Evolutionary conservation across 2,888 invertebrate species (phyloP).

Genomic region (Elegia similella): DNA sequence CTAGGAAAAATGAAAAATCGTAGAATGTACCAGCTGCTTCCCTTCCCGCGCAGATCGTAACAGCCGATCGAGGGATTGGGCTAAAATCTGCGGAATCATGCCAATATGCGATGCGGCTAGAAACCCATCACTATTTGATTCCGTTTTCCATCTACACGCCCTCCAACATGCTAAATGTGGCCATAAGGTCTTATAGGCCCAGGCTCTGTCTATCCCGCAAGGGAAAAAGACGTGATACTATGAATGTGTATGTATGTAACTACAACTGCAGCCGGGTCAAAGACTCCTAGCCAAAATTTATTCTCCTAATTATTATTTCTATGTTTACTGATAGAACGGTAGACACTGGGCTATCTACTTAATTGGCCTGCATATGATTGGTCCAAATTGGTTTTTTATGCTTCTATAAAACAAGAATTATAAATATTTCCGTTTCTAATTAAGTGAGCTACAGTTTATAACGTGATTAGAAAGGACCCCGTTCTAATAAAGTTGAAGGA

Average conservation of each 20-base stretch:
- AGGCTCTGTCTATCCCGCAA: too few relatives aligned
- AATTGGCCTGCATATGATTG: conserved; percentile 23
- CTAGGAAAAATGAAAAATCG: too few relatives aligned
- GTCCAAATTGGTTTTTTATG: conserved; percentile 24
- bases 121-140: too few relatives aligned
- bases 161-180: too few relatives aligned
- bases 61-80: too few relatives aligned
- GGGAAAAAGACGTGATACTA: too few relatives aligned
- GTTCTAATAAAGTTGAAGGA: neutral
- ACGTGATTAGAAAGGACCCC: neutral
- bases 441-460: neutral
- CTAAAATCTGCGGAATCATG: too few relatives aligned
- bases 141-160: too few relatives aligned
- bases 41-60: too few relatives aligned
- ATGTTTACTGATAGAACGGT: neutral
- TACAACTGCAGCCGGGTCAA: conserved; percentile 2
- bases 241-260: neutral
- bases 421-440: conserved; percentile 17
- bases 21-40: too few relatives aligned
- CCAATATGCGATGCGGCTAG: too few relatives aligned
- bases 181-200: too few relatives aligned
- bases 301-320: conserved; percentile 4
- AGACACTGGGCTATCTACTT: neutral
- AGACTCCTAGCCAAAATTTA: conserved; percentile 3
- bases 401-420: conserved; percentile 15